Percentiles rank a stretch among this genome's conserved stretches.
Evolutionary conservation across 2,797 vertebrate genomes (phyloP).

Genomic region (Eutrigla gurnardus): DNA sequence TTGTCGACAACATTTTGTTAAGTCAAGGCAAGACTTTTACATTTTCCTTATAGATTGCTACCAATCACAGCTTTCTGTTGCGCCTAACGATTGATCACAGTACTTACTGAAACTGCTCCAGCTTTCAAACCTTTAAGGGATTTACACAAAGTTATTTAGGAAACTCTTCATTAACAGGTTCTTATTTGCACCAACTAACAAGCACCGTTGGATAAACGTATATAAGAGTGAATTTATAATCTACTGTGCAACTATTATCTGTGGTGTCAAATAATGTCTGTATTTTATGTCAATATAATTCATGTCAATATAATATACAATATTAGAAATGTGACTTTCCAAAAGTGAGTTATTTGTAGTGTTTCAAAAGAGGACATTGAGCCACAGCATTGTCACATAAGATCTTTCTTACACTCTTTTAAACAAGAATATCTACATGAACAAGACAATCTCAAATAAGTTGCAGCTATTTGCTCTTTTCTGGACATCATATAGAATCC

Average conservation of each 20-base stretch:
- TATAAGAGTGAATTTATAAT: slow-evolving; percentile 16
- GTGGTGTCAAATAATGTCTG: slow-evolving; percentile 21
- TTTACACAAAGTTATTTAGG: slow-evolving; percentile 29
- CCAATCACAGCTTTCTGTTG: background rate
- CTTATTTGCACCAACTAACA: slow-evolving; percentile 20
- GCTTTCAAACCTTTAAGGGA: slow-evolving; percentile 35
- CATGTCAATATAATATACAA: slow-evolving; percentile 37
- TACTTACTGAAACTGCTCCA: slow-evolving; percentile 20
- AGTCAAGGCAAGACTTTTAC: background rate
- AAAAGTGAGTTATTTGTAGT: slow-evolving; percentile 24
- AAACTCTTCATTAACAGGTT: slow-evolving; percentile 10
- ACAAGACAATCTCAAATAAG: slow-evolving; percentile 58
- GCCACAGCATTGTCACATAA: slow-evolving; percentile 26
- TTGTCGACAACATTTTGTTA: background rate
- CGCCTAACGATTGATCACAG: background rate
- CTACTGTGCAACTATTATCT: background rate
- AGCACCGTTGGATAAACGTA: slow-evolving; percentile 22
- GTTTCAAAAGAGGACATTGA: slow-evolving; percentile 36
- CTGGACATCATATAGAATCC: slow-evolving; percentile 62
- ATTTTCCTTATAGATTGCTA: background rate
- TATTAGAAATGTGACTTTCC: slow-evolving; percentile 26
- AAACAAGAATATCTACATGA: slow-evolving; percentile 50
- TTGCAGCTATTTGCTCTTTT: slow-evolving; percentile 52
- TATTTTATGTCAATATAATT: no score
- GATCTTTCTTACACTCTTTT: slow-evolving; percentile 38